A percentile compares a stretch with the other conserved stretches of the same genome.
Conservation (phyloP, 2,888 invertebrate species). For the Nasonovia ribisnigri region DNA sequence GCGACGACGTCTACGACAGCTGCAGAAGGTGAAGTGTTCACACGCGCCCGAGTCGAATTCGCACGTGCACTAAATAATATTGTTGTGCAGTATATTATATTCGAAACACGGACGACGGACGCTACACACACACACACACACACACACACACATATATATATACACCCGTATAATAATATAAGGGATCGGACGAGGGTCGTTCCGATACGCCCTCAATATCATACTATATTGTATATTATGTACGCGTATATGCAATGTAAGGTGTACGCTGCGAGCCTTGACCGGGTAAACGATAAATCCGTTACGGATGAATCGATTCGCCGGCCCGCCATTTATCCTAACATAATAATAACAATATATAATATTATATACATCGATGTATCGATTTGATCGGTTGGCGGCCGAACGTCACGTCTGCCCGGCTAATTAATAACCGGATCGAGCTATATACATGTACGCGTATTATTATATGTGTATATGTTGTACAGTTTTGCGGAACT, state of each 20-base stretch:
- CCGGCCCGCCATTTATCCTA: not conserved
- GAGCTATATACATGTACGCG: too few relatives aligned
- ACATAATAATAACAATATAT: not conserved
- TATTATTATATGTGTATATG: not conserved
- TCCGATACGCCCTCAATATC: not conserved
- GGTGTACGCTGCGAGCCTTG: not conserved
- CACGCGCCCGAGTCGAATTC: not conserved
- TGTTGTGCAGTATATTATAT: not conserved
- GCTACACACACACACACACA: not conserved
- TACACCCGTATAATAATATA: not conserved
- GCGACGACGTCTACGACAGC: not conserved
- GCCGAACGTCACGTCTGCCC: constrained; percentile 1
- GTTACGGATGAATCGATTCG: not conserved
- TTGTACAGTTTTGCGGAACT: not conserved
- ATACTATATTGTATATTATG: too few relatives aligned
- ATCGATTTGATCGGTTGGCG: not conserved
- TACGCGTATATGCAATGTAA: not conserved
- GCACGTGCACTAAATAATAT: not conserved
- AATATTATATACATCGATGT: not conserved
- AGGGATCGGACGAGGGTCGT: not conserved
- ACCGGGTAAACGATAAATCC: not conserved
- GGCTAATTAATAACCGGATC: not conserved
- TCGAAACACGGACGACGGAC: not conserved
- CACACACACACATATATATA: not conserved
- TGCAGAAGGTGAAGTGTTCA: not conserved